A percentile compares a stretch with the other conserved stretches of the same genome.
phyloP scores from a whole-genome alignment of 2,888 invertebrate genomes.

The Troides aeacus region DNA sequence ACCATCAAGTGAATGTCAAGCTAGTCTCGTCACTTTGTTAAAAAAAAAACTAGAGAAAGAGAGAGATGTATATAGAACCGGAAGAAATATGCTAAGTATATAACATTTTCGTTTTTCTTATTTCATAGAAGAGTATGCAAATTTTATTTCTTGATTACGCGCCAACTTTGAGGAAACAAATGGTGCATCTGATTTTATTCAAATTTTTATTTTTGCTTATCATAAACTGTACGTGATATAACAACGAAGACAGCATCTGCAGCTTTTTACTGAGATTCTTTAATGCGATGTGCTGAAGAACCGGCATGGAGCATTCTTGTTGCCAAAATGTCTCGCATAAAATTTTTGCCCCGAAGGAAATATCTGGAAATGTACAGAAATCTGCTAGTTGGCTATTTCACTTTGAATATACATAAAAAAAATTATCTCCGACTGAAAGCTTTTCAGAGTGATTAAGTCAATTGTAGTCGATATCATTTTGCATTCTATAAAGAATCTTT shows the following conservation, averaged over 20 bases:
- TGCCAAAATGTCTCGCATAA: slow-evolving; percentile 21
- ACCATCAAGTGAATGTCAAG: too few relatives aligned
- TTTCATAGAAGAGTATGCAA: slow-evolving; percentile 14
- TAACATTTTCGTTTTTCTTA: neutral
- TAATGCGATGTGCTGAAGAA: slow-evolving; percentile 20
- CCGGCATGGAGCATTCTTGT: slow-evolving; percentile 12
- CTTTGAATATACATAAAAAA: slow-evolving; percentile 7
- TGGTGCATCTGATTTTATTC: slow-evolving; percentile 25
- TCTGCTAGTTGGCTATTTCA: neutral
- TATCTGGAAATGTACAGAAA: slow-evolving; percentile 15
- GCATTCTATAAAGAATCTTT: too few relatives aligned
- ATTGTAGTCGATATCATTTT: too few relatives aligned
- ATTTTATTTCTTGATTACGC: slow-evolving; percentile 22
- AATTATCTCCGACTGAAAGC: neutral
- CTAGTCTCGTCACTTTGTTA: too few relatives aligned
- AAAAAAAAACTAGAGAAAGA: too few relatives aligned
- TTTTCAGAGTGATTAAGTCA: neutral
- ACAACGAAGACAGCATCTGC: slow-evolving; percentile 26
- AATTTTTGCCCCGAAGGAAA: slow-evolving; percentile 1
- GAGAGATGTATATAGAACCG: neutral
- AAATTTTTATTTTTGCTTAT: slow-evolving; percentile 22
- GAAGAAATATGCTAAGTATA: neutral
- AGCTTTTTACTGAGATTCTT: slow-evolving; percentile 23
- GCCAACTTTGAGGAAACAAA: slow-evolving; percentile 19
- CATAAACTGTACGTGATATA: slow-evolving; percentile 24